Conservation (phyloP, 2,113 vertebrate genomes). For the Rhinogobius similis region DNA sequence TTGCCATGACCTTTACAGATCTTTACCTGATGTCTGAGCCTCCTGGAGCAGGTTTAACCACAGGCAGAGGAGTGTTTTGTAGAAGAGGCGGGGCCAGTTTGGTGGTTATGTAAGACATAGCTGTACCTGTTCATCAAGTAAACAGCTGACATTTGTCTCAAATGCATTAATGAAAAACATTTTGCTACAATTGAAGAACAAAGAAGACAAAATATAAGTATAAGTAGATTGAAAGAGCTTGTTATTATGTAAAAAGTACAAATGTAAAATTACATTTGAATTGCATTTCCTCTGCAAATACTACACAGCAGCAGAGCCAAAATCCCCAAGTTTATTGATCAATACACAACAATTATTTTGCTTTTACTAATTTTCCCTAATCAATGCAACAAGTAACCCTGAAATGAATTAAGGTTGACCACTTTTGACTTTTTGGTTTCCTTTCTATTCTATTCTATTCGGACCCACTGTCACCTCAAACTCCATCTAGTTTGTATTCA, state of each 20-base stretch:
- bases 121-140: background rate
- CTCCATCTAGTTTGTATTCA: background rate
- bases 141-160: background rate
- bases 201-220: background rate
- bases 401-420: background rate
- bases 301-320: no score
- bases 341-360: no score
- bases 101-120: background rate
- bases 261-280: background rate
- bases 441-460: background rate
- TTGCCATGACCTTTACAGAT: conserved; percentile 56
- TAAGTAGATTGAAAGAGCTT: background rate
- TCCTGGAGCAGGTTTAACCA: background rate
- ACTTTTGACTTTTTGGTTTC: background rate
- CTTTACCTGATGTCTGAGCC: conserved; percentile 5
- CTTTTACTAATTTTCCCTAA: no score
- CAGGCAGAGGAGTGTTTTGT: conserved; percentile 42
- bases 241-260: background rate
- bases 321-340: background rate
- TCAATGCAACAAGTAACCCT: background rate
- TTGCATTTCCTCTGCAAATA: background rate
- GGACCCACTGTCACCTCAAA: background rate
- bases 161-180: background rate
- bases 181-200: background rate
- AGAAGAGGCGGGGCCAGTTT: conserved; percentile 35